Base-by-base conservation (phyloP, 1,140 invertebrate species). In the Himalopsyche phryganea region DNA sequence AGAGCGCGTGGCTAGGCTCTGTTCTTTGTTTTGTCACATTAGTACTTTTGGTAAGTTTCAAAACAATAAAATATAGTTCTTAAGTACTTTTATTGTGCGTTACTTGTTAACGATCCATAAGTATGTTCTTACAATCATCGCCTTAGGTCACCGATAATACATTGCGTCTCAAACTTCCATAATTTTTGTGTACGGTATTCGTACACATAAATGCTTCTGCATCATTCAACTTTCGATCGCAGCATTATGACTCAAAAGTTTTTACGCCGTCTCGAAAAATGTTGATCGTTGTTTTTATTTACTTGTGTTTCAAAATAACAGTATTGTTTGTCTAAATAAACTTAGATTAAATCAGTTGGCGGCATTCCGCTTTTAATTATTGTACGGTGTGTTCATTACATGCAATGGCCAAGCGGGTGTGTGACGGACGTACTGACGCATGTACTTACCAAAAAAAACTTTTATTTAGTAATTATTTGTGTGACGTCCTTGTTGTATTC, bases 1-100 rank as follows among this genome's bases (percentile, higher is more conserved):
- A 57, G 47, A 57, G 54, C 54, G 54, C 54, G 54, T 57, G 54
- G 54, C 54, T 57, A 50, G 47, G 47, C 44, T 57, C 54, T 50
- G 23, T 57, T 47, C 54, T 57, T 57, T 57, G 54, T 57, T 57
- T 57, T 57, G 54, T 57, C 54, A 57, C 41, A 38, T 44, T 38
- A 50, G 47, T 50, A 50, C 41, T 44, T 50, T 50, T 23, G 48
- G 54, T 57, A 57, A 57, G 54, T 57, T 50, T 50, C 38, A 57
- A 57, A 57, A 57, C 47, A 50, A 49, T 50, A 50, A 50, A 23
- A 13, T 50, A 28, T 20, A 14, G 18, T 32, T 42, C 5, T 35
- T 19, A 20, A 40, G 33, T 28, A 38, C 28, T 13, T 28, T 41
- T 41, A 38, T 23, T 11, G 10, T 28, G 38, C 23, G 15, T 44